Base-by-base conservation (phyloP, 2,113 vertebrate species). In the Alexandromys fortis region DNA sequence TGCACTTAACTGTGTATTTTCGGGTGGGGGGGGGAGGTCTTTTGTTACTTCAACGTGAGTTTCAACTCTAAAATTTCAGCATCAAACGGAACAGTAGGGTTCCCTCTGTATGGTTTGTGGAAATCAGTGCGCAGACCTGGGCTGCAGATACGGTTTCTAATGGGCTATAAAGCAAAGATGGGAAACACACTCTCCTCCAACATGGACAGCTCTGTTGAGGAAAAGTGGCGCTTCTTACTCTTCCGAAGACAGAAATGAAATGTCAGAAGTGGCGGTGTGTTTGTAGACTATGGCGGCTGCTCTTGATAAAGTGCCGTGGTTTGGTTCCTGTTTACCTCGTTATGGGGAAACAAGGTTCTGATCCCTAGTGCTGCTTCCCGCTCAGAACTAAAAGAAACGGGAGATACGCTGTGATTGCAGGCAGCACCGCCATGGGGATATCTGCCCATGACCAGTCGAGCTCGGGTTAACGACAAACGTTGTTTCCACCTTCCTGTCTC, bases 291-390 rank as follows among this genome's bases (percentile, higher is more conserved):
- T 38, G 70, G 86, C 79, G 86, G 68, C 24, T 81, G 88, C 88
- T 92, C 90, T 78, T 75, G 87, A 82, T 52, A 58, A 45, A 14
- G 47, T 95, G 94, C 76, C 30, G n/a, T 35, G 7, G 12, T 47
- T 94, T 21, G 76, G n/a, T 70, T 95, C 91, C 94, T 96, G 88
- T 92, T 96, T 92, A 97, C 93, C 76, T 73, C 61, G 94, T 65
- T 83, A 70, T 35, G 52, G 21, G 47, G 82, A 96, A 91, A 38
- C 38, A 82, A 19, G 33, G 26, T 61, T 33, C 14, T 10, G 70
- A 76, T 58, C n/a, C 82, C 82, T 12, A 45, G 38, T 1, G 45
- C 70, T 24, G 45, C 30, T 82, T 85, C 92, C 90, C 72, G 38
- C 45, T 82, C 61, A 0, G 9, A 42, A 26, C 45, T 35, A 33